Percentiles rank a stretch among this genome's conserved stretches.
Conservation (phyloP, 2,113 vertebrate species). For the Dolichallabes microphthalmus region DNA sequence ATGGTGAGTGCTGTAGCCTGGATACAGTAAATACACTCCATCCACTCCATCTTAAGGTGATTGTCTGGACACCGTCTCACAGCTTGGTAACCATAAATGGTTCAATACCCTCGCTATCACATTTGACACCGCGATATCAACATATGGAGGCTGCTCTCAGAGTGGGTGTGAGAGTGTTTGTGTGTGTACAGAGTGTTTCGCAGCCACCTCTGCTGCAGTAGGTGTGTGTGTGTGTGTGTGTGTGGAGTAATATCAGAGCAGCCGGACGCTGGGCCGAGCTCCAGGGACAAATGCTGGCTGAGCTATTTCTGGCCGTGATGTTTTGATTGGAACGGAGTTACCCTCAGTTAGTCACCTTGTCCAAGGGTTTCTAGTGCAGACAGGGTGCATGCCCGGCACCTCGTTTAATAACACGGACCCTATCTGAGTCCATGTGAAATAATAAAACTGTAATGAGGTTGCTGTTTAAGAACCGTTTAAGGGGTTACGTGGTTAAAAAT, state of each 20-base stretch:
- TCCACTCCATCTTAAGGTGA: not conserved
- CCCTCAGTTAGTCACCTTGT: slow-evolving; percentile 43
- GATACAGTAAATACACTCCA: slow-evolving; percentile 9
- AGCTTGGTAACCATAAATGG: not conserved
- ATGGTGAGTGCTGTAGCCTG: not conserved
- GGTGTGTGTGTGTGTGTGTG: slow-evolving; percentile 21
- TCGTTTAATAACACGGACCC: slow-evolving; percentile 13
- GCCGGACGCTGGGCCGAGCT: slow-evolving; percentile 39
- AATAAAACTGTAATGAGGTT: not conserved
- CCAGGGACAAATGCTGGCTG: slow-evolving; percentile 45
- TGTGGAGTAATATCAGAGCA: slow-evolving; percentile 32
- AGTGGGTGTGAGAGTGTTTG: slow-evolving; percentile 18
- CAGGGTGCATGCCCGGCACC: not conserved
- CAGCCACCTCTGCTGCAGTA: not conserved
- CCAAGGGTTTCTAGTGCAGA: slow-evolving; percentile 40
- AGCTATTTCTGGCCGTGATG: slow-evolving; percentile 44
- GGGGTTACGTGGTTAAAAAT: not conserved
- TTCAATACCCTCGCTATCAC: not conserved
- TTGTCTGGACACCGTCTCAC: not conserved
- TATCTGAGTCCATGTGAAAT: not conserved
- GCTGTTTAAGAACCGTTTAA: not conserved
- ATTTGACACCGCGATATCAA: not conserved
- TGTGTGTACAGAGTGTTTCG: slow-evolving; percentile 16
- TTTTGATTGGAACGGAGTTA: slow-evolving; percentile 39
- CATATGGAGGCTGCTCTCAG: not conserved